Conservation (phyloP, 2,113 vertebrate genomes). For the Lophius piscatorius region DNA sequence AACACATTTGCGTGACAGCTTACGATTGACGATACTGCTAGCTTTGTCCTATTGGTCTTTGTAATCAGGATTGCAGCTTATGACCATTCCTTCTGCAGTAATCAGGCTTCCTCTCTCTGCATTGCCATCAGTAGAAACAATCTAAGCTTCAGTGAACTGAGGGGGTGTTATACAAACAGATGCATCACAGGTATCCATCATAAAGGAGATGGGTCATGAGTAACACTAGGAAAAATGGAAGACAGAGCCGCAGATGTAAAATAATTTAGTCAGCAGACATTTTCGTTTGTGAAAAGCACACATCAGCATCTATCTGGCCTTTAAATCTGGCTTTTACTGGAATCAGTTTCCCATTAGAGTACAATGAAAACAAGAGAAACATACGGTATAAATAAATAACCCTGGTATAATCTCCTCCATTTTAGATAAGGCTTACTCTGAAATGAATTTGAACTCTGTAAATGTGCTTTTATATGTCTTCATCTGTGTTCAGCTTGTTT, state of each 20-base stretch:
- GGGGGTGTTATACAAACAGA: neutral
- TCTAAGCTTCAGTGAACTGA: slow-evolving; percentile 10
- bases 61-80: neutral
- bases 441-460: too few relatives aligned
- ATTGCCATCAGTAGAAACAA: slow-evolving; percentile 8
- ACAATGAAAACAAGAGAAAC: too few relatives aligned
- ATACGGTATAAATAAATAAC: too few relatives aligned
- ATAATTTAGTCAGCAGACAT: neutral
- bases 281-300: neutral
- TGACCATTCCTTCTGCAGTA: slow-evolving; percentile 5
- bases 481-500: neutral
- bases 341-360: too few relatives aligned
- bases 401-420: too few relatives aligned
- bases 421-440: too few relatives aligned
- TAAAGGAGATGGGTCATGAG: neutral
- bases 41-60: neutral
- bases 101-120: neutral
- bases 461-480: neutral
- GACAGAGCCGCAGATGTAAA: neutral
- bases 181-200: too few relatives aligned
- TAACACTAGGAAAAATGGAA: neutral
- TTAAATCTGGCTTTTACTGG: too few relatives aligned
- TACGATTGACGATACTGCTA: neutral
- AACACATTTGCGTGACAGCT: neutral
- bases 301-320: neutral